Conservation (phyloP, 2,113 vertebrate species). For the Numida meleagris region DNA sequence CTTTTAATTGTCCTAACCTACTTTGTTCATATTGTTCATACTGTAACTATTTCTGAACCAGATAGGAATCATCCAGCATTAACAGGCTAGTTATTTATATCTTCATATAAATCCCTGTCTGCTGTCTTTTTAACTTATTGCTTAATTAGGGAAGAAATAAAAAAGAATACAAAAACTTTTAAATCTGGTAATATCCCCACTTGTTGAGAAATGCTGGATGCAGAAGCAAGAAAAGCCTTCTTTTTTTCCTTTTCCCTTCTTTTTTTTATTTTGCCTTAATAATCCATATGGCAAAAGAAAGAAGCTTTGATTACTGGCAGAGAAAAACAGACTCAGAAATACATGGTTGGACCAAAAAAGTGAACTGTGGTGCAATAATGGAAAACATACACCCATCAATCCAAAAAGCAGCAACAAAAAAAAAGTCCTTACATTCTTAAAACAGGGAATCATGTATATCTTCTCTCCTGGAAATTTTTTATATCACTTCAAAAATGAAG, state of each 20-base stretch:
- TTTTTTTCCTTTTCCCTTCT: fast-evolving
- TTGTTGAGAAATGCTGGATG: background rate
- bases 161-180: background rate
- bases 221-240: background rate
- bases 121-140: background rate
- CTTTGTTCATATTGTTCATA: background rate
- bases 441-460: background rate
- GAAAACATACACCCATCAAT: background rate
- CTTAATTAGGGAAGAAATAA: background rate
- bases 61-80: background rate
- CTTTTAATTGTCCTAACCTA: background rate
- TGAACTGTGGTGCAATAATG: background rate
- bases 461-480: background rate
- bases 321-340: background rate
- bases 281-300: background rate
- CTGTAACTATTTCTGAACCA: background rate
- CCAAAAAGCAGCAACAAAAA: background rate
- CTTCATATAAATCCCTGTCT: background rate
- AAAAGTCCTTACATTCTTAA: background rate
- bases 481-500: background rate
- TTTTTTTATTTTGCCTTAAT: background rate
- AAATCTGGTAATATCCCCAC: background rate
- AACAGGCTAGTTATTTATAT: background rate
- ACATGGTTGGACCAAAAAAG: background rate
- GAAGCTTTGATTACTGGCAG: background rate